Evolutionary conservation across 1,140 invertebrate genomes (phyloP).

Genomic region (Dendrolimus punctatus): DNA sequence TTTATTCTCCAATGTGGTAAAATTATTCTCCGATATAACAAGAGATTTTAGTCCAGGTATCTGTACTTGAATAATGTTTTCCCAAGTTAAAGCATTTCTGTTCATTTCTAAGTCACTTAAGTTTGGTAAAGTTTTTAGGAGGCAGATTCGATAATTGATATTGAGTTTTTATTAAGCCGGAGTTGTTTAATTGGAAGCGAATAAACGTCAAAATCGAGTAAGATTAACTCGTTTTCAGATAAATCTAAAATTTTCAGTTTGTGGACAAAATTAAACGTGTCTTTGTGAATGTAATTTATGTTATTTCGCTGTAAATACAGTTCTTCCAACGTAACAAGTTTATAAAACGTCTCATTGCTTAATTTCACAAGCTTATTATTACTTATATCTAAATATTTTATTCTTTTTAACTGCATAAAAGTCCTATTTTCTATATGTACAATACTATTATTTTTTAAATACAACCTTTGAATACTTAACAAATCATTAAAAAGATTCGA

Average conservation of each 20-base stretch:
- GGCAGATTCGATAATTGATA: slow-evolving; percentile 72
- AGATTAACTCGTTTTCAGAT: slow-evolving; percentile 76
- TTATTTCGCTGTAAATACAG: slow-evolving; percentile 77
- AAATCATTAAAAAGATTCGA: slow-evolving; percentile 83
- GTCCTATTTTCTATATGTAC: slow-evolving; percentile 84
- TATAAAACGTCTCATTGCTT: slow-evolving; percentile 76
- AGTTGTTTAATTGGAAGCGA: slow-evolving; percentile 75
- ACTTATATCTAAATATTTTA: slow-evolving; percentile 86
- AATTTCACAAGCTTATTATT: slow-evolving; percentile 80
- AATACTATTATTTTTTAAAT: slow-evolving; percentile 88
- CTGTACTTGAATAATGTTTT: slow-evolving; percentile 57
- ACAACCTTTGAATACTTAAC: slow-evolving; percentile 81
- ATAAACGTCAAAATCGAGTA: slow-evolving; percentile 76
- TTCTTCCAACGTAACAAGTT: slow-evolving; percentile 77
- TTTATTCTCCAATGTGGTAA: slow-evolving; percentile 77
- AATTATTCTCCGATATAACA: slow-evolving; percentile 83
- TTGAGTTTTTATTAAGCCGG: slow-evolving; percentile 73
- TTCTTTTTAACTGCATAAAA: slow-evolving; percentile 81
- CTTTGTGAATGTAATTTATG: slow-evolving; percentile 75
- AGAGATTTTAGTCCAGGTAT: slow-evolving; percentile 74
- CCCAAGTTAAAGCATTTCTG: slow-evolving; percentile 72
- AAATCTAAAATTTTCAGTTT: slow-evolving; percentile 78
- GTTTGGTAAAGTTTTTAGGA: slow-evolving; percentile 73
- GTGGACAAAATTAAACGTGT: slow-evolving; percentile 74
- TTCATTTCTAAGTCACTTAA: slow-evolving; percentile 76